Evolutionary conservation across 2,888 invertebrate species (phyloP).

Genomic region (Acanthoscelides obtectus): DNA sequence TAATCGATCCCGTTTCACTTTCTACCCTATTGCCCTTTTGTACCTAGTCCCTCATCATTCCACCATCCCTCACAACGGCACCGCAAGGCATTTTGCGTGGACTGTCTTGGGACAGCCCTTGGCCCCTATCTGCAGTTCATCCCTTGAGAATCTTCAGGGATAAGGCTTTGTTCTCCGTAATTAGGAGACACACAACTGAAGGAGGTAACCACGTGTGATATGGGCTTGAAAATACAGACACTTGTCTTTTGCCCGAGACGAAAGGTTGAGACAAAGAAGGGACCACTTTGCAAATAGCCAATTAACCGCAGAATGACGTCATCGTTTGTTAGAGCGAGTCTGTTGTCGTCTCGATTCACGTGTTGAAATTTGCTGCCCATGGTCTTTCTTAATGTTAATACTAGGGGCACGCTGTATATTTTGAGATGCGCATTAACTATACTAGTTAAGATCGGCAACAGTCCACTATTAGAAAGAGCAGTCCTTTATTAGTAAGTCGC

Average conservation of each 20-base stretch:
- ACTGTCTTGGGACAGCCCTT: neutral
- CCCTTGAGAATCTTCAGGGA: neutral
- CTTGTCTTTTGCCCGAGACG: neutral
- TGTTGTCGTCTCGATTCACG: too few relatives aligned
- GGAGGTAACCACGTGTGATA: neutral
- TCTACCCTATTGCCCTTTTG: neutral
- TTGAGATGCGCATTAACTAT: too few relatives aligned
- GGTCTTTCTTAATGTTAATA: too few relatives aligned
- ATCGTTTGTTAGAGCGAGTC: too few relatives aligned
- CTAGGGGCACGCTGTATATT: too few relatives aligned
- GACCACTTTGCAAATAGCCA: neutral
- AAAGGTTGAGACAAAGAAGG: neutral
- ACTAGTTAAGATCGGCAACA: too few relatives aligned
- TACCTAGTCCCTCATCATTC: neutral
- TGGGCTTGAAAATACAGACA: neutral
- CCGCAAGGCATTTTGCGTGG: neutral
- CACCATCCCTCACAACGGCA: neutral
- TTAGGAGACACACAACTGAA: neutral
- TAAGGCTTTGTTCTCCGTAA: neutral
- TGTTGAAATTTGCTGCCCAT: too few relatives aligned
- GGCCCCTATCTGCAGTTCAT: neutral
- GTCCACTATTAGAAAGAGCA: too few relatives aligned
- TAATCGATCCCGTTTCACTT: neutral
- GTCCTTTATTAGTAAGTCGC: too few relatives aligned
- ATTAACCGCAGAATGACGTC: too few relatives aligned